Percentiles rank a stretch among this genome's conserved stretches.
Conservation (phyloP, 2,888 invertebrate species). For the Drosophila paracracens region DNA sequence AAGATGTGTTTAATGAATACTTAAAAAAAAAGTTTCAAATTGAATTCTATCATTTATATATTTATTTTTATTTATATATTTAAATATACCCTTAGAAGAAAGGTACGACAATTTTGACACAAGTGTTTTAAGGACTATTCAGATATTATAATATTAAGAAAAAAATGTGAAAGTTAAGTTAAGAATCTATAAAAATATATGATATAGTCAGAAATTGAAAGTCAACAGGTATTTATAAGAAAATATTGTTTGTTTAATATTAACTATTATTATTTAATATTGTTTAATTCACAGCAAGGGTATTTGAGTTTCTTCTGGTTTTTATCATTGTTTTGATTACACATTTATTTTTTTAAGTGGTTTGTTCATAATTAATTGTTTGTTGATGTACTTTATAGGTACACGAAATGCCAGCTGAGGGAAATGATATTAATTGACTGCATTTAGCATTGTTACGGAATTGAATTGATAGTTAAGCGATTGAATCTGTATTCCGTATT, state of each 20-base stretch:
- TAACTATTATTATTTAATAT: too few relatives aligned
- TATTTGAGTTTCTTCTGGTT: not conserved
- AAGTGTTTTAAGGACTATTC: too few relatives aligned
- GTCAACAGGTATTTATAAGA: too few relatives aligned
- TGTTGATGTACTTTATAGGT: conserved; percentile 34
- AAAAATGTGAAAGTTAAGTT: too few relatives aligned
- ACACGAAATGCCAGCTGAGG: conserved; percentile 3
- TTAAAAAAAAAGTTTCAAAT: not conserved
- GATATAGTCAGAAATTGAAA: too few relatives aligned
- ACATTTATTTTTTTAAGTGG: conserved; percentile 23
- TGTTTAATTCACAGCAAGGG: not conserved
- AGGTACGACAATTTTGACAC: too few relatives aligned
- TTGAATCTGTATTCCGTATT: conserved; percentile 33
- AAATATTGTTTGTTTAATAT: not conserved
- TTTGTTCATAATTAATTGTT: conserved; percentile 51
- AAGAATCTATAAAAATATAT: too few relatives aligned
- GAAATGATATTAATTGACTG: conserved; percentile 44
- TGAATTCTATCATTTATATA: not conserved
- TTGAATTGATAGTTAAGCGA: conserved; percentile 38
- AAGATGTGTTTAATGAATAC: not conserved
- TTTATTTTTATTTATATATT: too few relatives aligned
- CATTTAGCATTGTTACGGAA: conserved; percentile 47
- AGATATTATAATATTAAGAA: too few relatives aligned
- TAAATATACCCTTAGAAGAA: too few relatives aligned
- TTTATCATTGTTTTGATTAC: not conserved